Evolutionary conservation across 2,113 vertebrate genomes (phyloP).

Genomic region (Pristiophorus japonicus): DNA sequence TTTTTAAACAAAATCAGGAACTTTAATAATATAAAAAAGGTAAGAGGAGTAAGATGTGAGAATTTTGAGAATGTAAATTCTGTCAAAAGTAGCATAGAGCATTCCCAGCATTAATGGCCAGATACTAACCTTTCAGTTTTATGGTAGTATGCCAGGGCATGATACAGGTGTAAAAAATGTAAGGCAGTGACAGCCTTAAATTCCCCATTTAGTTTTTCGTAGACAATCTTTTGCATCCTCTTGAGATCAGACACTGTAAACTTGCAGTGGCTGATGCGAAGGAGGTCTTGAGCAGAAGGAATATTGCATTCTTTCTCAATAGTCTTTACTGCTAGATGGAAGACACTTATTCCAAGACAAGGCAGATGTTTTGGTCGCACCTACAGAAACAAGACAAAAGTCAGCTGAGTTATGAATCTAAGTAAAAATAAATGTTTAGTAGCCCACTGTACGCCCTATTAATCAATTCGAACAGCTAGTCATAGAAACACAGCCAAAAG

Average conservation of each 20-base stretch:
- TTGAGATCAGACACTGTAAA: constrained; percentile 87
- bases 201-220: constrained; percentile 87
- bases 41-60: not conserved
- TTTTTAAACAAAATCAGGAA: not conserved
- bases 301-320: constrained; percentile 81
- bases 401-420: not conserved
- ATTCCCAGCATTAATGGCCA: not conserved
- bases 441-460: not conserved
- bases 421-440: not conserved
- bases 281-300: constrained; percentile 76
- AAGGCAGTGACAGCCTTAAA: constrained; percentile 93
- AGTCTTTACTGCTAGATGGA: constrained; percentile 78
- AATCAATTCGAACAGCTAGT: not conserved
- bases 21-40: not conserved
- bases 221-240: constrained; percentile 93
- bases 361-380: constrained; percentile 93
- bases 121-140: constrained; percentile 74
- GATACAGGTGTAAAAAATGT: constrained; percentile 94
- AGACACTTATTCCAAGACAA: constrained; percentile 87
- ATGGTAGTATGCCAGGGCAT: constrained; percentile 71
- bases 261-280: constrained; percentile 91
- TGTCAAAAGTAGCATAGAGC: not conserved
- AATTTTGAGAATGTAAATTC: not conserved
- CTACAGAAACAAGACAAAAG: constrained; percentile 51
- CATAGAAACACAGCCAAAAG: not conserved